Evolutionary conservation across 2,797 vertebrate genomes (phyloP).

Genomic region (Anomalospiza imberbis): DNA sequence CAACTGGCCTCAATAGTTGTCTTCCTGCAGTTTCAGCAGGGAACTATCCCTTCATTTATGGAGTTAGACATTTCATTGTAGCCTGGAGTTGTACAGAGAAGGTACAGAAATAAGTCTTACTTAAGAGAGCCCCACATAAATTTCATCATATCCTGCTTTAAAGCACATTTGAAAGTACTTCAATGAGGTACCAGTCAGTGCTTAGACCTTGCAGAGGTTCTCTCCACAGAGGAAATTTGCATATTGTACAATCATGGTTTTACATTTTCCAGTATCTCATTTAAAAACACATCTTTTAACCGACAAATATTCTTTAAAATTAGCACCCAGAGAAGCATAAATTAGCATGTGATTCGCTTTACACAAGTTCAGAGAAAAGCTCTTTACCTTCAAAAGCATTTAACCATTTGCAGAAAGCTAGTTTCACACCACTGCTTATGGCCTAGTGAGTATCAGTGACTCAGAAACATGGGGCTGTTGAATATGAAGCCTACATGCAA

Average conservation of each 20-base stretch:
- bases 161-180: not conserved
- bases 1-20: not conserved
- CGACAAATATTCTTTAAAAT: not conserved
- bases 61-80: not conserved
- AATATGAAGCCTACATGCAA: not conserved
- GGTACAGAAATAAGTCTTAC: not conserved
- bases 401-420: not conserved
- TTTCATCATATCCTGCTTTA: not conserved
- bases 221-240: not conserved
- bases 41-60: not conserved
- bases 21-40: not conserved
- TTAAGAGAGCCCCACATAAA: not conserved
- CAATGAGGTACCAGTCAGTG: not conserved
- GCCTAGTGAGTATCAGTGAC: not conserved
- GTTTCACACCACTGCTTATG: not conserved
- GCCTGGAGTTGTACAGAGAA: not conserved
- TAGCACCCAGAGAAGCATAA: not conserved
- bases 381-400: not conserved
- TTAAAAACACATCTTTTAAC: not conserved
- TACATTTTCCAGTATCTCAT: not conserved
- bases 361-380: not conserved
- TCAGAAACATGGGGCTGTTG: not conserved
- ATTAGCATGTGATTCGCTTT: not conserved
- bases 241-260: not conserved
- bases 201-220: not conserved